These are phyloP conservation scores for Cavia aperea DNA, from an alignment of 2,113 vertebrate species.

Conservation along the genomic window DNA sequence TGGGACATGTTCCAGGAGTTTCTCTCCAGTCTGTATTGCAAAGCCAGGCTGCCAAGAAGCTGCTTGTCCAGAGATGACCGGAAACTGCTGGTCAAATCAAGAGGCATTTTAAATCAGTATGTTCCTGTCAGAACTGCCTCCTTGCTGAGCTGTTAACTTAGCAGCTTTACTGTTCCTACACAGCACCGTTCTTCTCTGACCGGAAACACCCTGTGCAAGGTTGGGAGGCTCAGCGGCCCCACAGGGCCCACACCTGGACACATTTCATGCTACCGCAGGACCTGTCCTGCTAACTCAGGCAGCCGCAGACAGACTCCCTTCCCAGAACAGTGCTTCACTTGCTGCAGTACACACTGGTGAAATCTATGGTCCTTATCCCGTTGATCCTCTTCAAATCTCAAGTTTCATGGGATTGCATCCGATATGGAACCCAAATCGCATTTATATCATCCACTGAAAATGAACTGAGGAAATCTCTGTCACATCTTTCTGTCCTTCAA, in stretches of 20 bases:
- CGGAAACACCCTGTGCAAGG: background rate
- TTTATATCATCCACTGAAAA: background rate
- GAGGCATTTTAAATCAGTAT: background rate
- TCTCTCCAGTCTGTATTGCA: background rate
- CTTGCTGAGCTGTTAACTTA: background rate
- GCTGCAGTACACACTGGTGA: background rate
- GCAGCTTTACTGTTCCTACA: background rate
- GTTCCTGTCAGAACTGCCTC: background rate
- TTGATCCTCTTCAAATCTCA: background rate
- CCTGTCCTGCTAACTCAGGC: background rate
- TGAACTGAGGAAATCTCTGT: background rate
- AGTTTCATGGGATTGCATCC: background rate
- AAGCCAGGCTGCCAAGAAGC: background rate
- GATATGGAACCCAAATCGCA: background rate
- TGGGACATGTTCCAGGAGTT: background rate
- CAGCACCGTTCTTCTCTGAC: background rate
- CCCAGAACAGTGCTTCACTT: background rate
- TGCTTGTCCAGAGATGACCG: background rate
- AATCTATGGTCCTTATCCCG: background rate
- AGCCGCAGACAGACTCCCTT: background rate
- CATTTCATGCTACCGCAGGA: fast-evolving
- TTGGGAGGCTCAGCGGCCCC: background rate
- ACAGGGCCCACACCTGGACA: background rate
- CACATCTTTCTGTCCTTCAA: background rate
- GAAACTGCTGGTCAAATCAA: background rate